Evolutionary conservation across 92 coral and sea anemone genomes (phyloP), one percentile per base, ranked within the genome.

Genomic region (Porites divaricata): DNA sequence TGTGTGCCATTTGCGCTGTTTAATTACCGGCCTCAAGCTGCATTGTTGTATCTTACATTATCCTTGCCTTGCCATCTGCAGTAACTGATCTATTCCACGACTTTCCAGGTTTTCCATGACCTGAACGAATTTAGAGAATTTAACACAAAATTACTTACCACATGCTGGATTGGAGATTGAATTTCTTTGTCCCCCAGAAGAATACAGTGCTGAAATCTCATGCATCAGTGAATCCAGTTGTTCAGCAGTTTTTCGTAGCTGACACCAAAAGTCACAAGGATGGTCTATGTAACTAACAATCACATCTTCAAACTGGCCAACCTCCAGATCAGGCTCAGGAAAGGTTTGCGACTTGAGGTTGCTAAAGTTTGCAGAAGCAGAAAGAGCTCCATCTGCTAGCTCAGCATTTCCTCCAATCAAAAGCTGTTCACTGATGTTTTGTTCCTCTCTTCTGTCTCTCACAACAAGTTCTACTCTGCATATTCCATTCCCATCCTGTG

Each of bases 231-330:
- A 51, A 22, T 95, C 96, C 50, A 96, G 95, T 23, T 96, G 93
- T 22, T 78, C 76, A 4, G 74, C 67, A 61, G 92, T 89, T 64
- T 89, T 87, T 26, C 72, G 66, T 50, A 95, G 89, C 85, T 96
- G 99, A 77, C 99, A 96, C 99, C 99, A 96, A 80, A 96, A 96
- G 70, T 76, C 74, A 23, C 90, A 93, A 22, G 98, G 97, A 75
- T 90, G 87, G 20, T 96, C 97, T 71, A 86, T 85, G 76, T 92
- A 90, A 49, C 93, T 91, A 14, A 96, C 95, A 67, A 91, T 74
- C 61, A 96, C 91, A 89, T 96, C 99, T 77, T 92, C 95, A 80
- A 95, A 96, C 48, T 83, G 91, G 23, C 98, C 98, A 58, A 93
- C 67, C 22, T 82, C 81, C 63, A 93, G 71, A 35, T 74, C 67